Conservation (phyloP, 2,888 invertebrate genomes). For the Acronicta leporina region DNA sequence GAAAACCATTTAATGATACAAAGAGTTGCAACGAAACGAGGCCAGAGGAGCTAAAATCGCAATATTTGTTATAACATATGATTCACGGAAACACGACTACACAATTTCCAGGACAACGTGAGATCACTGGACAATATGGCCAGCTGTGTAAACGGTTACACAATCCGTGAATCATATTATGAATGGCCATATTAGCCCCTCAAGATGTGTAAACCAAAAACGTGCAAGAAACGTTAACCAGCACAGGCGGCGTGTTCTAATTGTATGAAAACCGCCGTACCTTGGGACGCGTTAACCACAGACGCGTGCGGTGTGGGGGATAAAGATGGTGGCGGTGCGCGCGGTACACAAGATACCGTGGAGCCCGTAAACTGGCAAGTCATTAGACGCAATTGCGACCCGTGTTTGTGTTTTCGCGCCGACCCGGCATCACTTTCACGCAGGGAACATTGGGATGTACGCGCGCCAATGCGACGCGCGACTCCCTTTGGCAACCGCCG, state of each 20-base stretch:
- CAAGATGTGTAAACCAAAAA: not conserved
- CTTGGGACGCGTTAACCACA: slow-evolving; percentile 1
- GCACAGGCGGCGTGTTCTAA: slow-evolving; percentile 2
- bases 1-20: not conserved
- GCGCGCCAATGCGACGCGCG: not conserved
- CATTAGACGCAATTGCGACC: not conserved
- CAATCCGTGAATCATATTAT: too few species aligned
- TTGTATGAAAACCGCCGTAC: slow-evolving; percentile 9
- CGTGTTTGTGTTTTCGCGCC: not conserved
- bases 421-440: not conserved
- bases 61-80: too few species aligned
- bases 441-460: not conserved
- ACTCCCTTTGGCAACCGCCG: not conserved
- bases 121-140: too few species aligned
- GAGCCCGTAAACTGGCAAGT: slow-evolving; percentile 5
- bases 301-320: not conserved
- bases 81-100: too few species aligned
- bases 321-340: not conserved
- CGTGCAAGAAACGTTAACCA: not conserved
- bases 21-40: not conserved
- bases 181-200: too few species aligned
- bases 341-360: slow-evolving; percentile 17
- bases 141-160: too few species aligned
- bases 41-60: too few species aligned
- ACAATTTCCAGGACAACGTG: too few species aligned